These are phyloP conservation scores for Probosciger aterrimus DNA, from an alignment of 2,113 vertebrate species.

Conservation along the genomic window DNA sequence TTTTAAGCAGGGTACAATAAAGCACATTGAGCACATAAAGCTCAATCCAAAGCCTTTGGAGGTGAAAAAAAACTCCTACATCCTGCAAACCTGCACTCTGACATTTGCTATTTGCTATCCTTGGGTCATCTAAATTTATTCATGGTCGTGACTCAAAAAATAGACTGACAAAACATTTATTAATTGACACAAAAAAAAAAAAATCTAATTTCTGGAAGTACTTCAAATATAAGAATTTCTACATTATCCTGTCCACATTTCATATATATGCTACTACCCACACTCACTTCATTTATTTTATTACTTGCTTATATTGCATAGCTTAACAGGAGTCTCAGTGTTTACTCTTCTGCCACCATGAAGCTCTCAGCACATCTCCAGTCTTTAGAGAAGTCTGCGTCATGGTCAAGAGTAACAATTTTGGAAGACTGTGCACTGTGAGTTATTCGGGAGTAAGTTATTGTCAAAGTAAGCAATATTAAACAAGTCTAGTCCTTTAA, in stretches of 20 bases:
- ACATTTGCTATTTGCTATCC: not conserved
- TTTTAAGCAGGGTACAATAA: not conserved
- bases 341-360: not conserved
- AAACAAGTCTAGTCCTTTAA: not conserved
- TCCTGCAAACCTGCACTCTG: not conserved
- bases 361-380: not conserved
- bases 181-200: not conserved
- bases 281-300: conserved; percentile 27
- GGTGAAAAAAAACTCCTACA: not conserved
- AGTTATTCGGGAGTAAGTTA: not conserved
- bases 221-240: not conserved
- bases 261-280: not conserved
- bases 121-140: not conserved
- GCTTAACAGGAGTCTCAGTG: not conserved
- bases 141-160: not conserved
- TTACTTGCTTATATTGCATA: not conserved
- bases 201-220: not conserved
- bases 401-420: not conserved
- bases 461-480: conserved; percentile 5
- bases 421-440: not conserved
- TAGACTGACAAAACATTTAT: not conserved
- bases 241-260: not conserved
- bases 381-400: not conserved
- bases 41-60: not conserved
- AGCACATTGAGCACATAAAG: not conserved